Evolutionary conservation across 2,797 vertebrate genomes (phyloP).

Genomic region (Tauraco hartlaubi): DNA sequence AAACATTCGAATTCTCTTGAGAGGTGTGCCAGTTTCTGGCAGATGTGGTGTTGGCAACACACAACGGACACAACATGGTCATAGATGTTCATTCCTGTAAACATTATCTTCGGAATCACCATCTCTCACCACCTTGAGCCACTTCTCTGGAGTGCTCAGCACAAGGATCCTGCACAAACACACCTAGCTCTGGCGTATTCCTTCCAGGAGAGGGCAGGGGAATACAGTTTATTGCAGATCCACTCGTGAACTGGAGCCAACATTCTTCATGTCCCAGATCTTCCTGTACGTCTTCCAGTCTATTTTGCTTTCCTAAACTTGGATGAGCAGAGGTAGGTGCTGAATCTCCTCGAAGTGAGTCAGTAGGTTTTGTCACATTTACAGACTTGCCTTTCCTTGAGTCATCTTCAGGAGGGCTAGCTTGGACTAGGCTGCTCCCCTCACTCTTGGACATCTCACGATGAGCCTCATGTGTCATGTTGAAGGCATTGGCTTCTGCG

Average conservation of each 20-base stretch:
- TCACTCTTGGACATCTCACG: background rate
- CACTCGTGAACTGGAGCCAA: background rate
- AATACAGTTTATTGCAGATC: conserved; percentile 57
- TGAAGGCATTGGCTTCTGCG: background rate
- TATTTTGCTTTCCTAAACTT: background rate
- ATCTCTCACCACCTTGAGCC: background rate
- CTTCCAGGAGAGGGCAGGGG: conserved; percentile 74
- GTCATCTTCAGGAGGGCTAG: background rate
- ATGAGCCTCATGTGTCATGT: background rate
- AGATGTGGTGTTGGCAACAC: background rate
- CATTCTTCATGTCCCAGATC: background rate
- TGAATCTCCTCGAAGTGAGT: background rate
- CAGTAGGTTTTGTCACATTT: background rate
- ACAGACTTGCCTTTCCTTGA: background rate
- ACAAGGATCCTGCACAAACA: background rate
- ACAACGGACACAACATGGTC: background rate
- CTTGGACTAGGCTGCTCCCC: background rate
- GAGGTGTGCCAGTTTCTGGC: conserved; percentile 1
- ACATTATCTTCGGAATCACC: background rate
- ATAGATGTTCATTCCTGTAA: background rate
- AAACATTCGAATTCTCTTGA: background rate
- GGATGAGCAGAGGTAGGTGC: background rate
- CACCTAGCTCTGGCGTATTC: conserved; percentile 43
- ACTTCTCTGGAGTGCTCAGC: background rate
- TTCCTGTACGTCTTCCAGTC: background rate